Percentiles rank a stretch among this genome's conserved stretches.
Evolutionary conservation across 2,888 invertebrate genomes (phyloP).

Genomic region (Synanthedon vespiformis): DNA sequence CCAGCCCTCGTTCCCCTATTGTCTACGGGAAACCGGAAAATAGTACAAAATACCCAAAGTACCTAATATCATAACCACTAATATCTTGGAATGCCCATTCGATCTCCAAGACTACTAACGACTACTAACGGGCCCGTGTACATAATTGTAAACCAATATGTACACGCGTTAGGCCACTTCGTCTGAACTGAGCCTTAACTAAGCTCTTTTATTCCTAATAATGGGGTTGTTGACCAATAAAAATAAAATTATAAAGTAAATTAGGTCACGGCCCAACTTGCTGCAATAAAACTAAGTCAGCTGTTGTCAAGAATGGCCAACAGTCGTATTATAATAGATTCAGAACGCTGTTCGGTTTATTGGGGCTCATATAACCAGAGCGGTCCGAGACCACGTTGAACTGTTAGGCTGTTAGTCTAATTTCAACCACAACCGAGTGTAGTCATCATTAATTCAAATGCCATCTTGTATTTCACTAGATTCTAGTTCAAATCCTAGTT

Average conservation of each 20-base stretch:
- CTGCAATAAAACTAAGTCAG: conserved; percentile 58
- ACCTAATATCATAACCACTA: too few species aligned
- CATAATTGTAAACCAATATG: too few species aligned
- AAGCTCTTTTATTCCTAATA: too few species aligned
- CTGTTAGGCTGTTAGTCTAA: conserved; percentile 44
- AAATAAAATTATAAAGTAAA: conserved; percentile 15
- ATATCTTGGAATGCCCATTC: too few species aligned
- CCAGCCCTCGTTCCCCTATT: too few species aligned
- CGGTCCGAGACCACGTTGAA: conserved; percentile 22
- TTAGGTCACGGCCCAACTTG: conserved; percentile 47
- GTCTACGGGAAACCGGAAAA: too few species aligned
- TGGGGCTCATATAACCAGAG: conserved; percentile 63
- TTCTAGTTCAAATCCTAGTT: conserved; percentile 4
- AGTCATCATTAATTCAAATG: conserved; percentile 21
- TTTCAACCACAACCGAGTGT: conserved; percentile 59
- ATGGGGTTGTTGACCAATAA: conserved; percentile 1
- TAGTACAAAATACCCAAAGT: too few species aligned
- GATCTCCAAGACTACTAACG: too few species aligned
- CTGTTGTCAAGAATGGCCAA: conserved; percentile 23
- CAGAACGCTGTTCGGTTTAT: conserved; percentile 53
- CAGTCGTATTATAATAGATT: conserved; percentile 53
- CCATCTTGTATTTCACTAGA: conserved; percentile 16
- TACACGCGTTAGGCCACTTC: too few species aligned
- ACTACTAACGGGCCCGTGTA: too few species aligned
- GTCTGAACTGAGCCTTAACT: too few species aligned